These are phyloP conservation scores for Atlantisia rogersi DNA, from an alignment of 2,113 vertebrate species.

Conservation along the genomic window DNA sequence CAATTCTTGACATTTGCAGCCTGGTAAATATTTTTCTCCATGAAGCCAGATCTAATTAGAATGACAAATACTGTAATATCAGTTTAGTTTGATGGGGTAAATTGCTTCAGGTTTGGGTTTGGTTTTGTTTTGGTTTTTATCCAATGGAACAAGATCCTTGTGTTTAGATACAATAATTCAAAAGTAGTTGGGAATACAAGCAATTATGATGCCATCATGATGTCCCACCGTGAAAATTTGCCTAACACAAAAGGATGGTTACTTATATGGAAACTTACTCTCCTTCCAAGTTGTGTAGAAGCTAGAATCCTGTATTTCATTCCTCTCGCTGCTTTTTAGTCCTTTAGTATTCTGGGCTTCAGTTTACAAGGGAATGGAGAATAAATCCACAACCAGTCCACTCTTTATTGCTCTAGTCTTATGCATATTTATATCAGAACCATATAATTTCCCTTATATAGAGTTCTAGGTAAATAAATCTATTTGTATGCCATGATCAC, in stretches of 20 bases:
- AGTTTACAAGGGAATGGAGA: background rate
- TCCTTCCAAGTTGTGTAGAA: background rate
- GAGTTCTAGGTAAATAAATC: background rate
- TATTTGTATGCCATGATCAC: background rate
- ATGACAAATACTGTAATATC: background rate
- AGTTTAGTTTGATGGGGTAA: background rate
- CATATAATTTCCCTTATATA: background rate
- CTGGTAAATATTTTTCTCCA: background rate
- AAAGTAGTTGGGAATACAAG: background rate
- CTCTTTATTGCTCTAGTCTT: background rate
- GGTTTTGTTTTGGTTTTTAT: background rate
- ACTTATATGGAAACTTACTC: background rate
- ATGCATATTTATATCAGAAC: background rate
- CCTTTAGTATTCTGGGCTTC: background rate
- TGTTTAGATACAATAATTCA: background rate
- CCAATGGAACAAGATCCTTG: fast-evolving
- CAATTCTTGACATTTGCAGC: background rate
- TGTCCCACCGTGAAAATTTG: background rate
- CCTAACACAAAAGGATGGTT: background rate
- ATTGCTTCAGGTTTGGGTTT: background rate
- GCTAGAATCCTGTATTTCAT: background rate
- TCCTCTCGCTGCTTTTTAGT: background rate
- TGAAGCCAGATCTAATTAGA: background rate
- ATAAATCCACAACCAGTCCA: background rate
- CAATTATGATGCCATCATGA: background rate